These are phyloP conservation scores for Agrotis exclamationis DNA, from an alignment of 2,888 invertebrate species.

Conservation along the genomic window DNA sequence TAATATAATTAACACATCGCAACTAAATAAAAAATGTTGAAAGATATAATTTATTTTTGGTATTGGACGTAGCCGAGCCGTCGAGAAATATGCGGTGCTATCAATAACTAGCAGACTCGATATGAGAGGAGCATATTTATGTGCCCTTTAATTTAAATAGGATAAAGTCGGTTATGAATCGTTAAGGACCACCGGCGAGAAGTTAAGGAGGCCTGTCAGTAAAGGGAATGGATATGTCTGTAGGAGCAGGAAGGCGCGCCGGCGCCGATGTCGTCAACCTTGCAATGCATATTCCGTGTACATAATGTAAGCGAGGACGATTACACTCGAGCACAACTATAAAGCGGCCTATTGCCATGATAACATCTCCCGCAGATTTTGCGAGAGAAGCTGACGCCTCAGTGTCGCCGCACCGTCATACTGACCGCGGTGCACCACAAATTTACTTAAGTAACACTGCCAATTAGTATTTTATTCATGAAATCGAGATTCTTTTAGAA, in stretches of 20 bases:
- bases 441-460: constrained; percentile 60
- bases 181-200: constrained; percentile 65
- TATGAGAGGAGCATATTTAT: constrained; percentile 56
- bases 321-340: constrained; percentile 61
- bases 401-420: constrained; percentile 57
- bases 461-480: constrained; percentile 63
- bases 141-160: constrained; percentile 65
- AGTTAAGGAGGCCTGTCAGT: constrained; percentile 66
- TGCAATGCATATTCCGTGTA: constrained; percentile 71
- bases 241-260: constrained; percentile 75
- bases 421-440: constrained; percentile 26
- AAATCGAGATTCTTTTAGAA: constrained; percentile 48
- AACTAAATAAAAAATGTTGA: constrained; percentile 55
- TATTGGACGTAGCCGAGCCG: constrained; percentile 46
- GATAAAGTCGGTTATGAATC: constrained; percentile 61
- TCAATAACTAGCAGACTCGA: constrained; percentile 59
- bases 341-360: constrained; percentile 64
- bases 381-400: constrained; percentile 56
- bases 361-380: constrained; percentile 64
- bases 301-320: constrained; percentile 68
- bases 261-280: constrained; percentile 78
- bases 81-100: constrained; percentile 59
- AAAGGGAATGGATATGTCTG: constrained; percentile 65
- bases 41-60: constrained; percentile 60
- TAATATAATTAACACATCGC: constrained; percentile 60